Evolutionary conservation across 2,113 vertebrate genomes (phyloP).

Genomic region (Lontra canadensis): DNA sequence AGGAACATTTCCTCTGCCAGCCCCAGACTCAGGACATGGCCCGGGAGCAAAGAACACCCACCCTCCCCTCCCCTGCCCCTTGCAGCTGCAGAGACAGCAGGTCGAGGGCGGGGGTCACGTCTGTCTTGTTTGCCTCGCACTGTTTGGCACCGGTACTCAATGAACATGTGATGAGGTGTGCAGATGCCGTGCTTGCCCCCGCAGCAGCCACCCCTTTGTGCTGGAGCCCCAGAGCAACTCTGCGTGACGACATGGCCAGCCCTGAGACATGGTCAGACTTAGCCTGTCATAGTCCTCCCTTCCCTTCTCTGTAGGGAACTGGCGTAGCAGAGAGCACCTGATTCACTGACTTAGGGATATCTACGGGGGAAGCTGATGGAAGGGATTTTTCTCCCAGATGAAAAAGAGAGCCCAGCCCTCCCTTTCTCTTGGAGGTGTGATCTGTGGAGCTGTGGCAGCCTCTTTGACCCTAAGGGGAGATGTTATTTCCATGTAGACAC

Average conservation of each 20-base stretch:
- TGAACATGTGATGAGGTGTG: not conserved
- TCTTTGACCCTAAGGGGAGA: not conserved
- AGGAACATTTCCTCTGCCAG: not conserved
- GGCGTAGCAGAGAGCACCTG: not conserved
- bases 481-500: too few relatives aligned
- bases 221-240: too few relatives aligned
- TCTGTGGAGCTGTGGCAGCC: not conserved
- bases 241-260: not conserved
- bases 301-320: not conserved
- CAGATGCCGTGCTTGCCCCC: not conserved
- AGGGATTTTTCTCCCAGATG: not conserved
- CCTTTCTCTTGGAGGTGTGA: not conserved
- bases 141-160: rapidly evolving
- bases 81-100: not conserved
- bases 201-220: not conserved
- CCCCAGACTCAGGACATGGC: not conserved
- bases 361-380: not conserved
- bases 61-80: not conserved
- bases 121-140: rapidly evolving
- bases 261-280: not conserved
- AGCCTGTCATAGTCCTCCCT: too few relatives aligned
- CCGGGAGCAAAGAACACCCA: not conserved
- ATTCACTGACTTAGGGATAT: not conserved
- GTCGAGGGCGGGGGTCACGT: not conserved
- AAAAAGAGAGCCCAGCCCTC: not conserved